These are phyloP conservation scores for Platynereis dumerilii DNA, from an alignment of 2,888 invertebrate genomes.

Conservation along the genomic window DNA sequence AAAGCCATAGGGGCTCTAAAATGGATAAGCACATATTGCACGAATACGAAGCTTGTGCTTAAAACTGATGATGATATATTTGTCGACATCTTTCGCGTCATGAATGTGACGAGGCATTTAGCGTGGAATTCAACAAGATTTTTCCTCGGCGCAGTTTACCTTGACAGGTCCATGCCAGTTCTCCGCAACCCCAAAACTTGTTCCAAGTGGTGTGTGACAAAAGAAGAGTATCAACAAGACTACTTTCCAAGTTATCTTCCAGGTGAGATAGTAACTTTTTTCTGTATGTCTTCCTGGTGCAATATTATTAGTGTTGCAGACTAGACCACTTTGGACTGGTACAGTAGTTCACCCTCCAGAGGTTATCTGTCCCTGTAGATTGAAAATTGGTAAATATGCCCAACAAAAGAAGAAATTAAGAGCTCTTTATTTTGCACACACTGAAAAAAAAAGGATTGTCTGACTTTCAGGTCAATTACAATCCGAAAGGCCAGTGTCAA, in stretches of 20 bases:
- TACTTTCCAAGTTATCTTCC: not conserved
- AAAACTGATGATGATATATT: not conserved
- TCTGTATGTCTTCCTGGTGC: no score
- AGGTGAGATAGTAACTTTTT: no score
- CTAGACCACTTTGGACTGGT: no score
- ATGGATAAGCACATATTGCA: not conserved
- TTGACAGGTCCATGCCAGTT: conserved; percentile 45
- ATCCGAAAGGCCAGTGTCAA: no score
- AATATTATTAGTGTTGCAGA: no score
- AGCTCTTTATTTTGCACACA: no score
- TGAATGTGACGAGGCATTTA: not conserved
- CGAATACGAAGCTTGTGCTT: not conserved
- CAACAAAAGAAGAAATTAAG: no score
- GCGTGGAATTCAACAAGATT: not conserved
- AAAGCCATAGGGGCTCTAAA: not conserved
- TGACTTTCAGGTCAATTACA: no score
- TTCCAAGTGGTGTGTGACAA: conserved; percentile 1
- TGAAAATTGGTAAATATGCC: no score
- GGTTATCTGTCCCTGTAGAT: no score
- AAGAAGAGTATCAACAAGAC: not conserved
- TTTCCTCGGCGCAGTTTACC: conserved; percentile 58
- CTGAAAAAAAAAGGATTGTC: no score
- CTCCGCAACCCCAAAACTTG: not conserved
- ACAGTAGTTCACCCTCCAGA: no score
- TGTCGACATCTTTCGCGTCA: not conserved